Conservation (phyloP, 1,140 invertebrate species). For the Chrysopa pallens region DNA sequence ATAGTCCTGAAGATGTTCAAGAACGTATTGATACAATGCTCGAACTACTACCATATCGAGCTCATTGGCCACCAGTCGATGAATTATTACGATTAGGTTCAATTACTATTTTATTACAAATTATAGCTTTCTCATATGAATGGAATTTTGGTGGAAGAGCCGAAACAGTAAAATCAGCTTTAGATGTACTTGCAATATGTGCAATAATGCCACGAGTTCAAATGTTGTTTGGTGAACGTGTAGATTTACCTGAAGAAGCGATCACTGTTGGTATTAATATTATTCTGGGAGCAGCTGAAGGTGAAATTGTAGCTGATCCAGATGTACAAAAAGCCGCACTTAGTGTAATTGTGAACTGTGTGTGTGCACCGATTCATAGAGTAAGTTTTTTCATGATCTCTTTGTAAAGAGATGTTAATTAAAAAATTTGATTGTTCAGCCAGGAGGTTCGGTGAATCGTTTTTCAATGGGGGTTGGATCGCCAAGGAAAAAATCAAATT, state of each 20-base stretch:
- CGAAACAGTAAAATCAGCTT: conserved; percentile 74
- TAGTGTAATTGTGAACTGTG: conserved; percentile 76
- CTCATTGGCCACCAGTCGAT: conserved; percentile 73
- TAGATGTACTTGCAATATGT: conserved; percentile 81
- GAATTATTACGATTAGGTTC: conserved; percentile 71
- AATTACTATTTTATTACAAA: conserved; percentile 62
- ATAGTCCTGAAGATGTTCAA: conserved; percentile 54
- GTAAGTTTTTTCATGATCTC: conserved; percentile 24
- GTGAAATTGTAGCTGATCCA: conserved; percentile 72
- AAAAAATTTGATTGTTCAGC: conserved; percentile 20
- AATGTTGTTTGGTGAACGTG: conserved; percentile 55
- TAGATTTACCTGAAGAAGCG: conserved; percentile 56
- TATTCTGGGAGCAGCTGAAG: conserved; percentile 69
- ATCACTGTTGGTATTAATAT: conserved; percentile 59
- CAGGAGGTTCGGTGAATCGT: conserved; percentile 41
- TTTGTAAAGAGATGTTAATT: background rate
- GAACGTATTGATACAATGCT: conserved; percentile 69
- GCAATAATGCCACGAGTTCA: conserved; percentile 79
- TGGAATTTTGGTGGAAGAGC: conserved; percentile 81
- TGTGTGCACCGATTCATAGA: conserved; percentile 74
- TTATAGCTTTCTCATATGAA: conserved; percentile 76
- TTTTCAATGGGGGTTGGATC: conserved; percentile 36
- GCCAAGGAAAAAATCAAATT: conserved; percentile 50
- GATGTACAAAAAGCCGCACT: conserved; percentile 85
- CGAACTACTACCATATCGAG: conserved; percentile 53